Percentiles rank a stretch among this genome's conserved stretches.
Conservation (phyloP, 2,888 invertebrate genomes). For the Leucoptera coffeella region DNA sequence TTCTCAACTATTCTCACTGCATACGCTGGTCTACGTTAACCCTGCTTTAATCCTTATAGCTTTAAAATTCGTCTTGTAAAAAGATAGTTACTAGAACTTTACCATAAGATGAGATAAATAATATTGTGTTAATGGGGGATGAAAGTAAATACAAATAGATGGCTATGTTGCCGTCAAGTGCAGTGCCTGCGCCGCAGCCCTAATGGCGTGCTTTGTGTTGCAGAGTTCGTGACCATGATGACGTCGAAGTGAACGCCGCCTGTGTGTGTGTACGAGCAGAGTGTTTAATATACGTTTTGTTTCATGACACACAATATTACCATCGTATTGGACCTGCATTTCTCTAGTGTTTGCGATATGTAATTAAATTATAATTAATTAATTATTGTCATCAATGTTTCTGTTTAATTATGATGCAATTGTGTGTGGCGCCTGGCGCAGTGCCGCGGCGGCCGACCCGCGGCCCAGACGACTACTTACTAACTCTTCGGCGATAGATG, state of each 20-base stretch:
- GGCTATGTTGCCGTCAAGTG: too few relatives aligned
- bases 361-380: too few relatives aligned
- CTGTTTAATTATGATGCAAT: slow-evolving; percentile 22
- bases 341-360: slow-evolving; percentile 57
- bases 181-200: too few relatives aligned
- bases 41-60: too few relatives aligned
- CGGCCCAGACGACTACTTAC: too few relatives aligned
- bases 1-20: too few relatives aligned
- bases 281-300: slow-evolving; percentile 59
- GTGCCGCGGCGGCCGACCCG: not conserved
- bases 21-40: too few relatives aligned
- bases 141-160: too few relatives aligned
- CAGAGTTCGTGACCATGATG: slow-evolving; percentile 99
- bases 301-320: slow-evolving; percentile 56
- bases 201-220: slow-evolving; percentile 31
- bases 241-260: slow-evolving; percentile 93
- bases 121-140: too few relatives aligned
- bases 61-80: too few relatives aligned
- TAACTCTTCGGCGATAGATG: slow-evolving; percentile 44
- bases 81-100: too few relatives aligned
- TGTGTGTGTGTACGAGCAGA: slow-evolving; percentile 56
- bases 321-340: slow-evolving; percentile 57
- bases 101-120: too few relatives aligned
- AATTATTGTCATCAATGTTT: slow-evolving; percentile 48
- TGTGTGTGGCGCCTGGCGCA: slow-evolving; percentile 1